phyloP scores from a whole-genome alignment of 1,140 invertebrate species.

The Plectrocnemia conspersa region DNA sequence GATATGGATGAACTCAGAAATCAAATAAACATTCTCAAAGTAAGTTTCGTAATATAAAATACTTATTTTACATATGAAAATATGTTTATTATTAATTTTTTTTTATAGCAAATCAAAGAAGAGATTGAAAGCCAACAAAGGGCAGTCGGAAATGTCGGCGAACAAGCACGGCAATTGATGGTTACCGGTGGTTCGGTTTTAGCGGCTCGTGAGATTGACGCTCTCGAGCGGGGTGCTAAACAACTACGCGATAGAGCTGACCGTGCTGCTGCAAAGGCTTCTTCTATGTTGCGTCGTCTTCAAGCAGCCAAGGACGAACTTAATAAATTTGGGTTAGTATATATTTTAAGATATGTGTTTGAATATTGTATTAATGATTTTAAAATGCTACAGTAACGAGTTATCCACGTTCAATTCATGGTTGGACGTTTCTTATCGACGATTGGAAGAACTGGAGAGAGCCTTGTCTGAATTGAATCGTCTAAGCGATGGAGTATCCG shows the following conservation, averaged over 20 bases:
- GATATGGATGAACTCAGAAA: conserved; percentile 81
- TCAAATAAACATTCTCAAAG: conserved; percentile 86
- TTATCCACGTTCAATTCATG: conserved; percentile 76
- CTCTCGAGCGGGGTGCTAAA: conserved; percentile 78
- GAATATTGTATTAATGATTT: neutral
- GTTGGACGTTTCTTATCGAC: conserved; percentile 74
- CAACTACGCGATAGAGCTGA: conserved; percentile 81
- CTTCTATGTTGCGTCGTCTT: conserved; percentile 70
- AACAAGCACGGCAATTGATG: conserved; percentile 87
- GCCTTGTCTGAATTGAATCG: conserved; percentile 73
- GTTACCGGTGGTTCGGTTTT: conserved; percentile 85
- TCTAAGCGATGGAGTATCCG: conserved; percentile 65
- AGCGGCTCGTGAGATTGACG: conserved; percentile 79
- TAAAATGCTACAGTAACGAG: conserved; percentile 56
- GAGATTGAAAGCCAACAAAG: conserved; percentile 84
- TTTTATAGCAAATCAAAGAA: conserved; percentile 78
- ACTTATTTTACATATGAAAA: neutral
- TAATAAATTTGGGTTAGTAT: conserved; percentile 70
- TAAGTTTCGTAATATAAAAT: conserved; percentile 39
- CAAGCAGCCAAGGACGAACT: conserved; percentile 81
- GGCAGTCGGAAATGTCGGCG: conserved; percentile 78
- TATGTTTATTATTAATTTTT: conserved; percentile 22
- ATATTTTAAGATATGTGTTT: conserved; percentile 1
- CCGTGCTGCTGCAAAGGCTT: conserved; percentile 70
- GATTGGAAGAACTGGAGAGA: conserved; percentile 81